Base-by-base conservation (phyloP, 2,888 invertebrate genomes). In the Hypselothyrea guttata region DNA sequence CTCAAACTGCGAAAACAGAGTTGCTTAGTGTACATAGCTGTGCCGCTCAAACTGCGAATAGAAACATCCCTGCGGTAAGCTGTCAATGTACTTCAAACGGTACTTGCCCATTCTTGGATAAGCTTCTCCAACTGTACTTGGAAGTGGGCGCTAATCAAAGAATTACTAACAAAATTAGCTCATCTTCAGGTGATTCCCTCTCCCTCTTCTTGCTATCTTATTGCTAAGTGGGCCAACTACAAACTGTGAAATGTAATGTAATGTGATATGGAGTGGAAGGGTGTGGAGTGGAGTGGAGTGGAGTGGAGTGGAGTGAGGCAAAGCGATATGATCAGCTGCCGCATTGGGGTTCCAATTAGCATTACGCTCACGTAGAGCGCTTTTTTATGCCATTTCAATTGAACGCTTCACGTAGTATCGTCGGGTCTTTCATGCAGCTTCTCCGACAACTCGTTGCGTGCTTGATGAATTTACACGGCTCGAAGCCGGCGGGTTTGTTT, bases 351-450 rank as follows among this genome's bases (percentile, higher is more conserved):
- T 67, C 42, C 69, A 69, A 56, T 72, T 69, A 46, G 37, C 47
- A 72, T 57, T 62, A 60, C 52, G 44, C 47, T 57, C 85, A 77
- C 77, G 77, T 77, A 84, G 59, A 55, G 40, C 12, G 49, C 47
- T 46, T 63, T 28, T 28, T 1, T 27, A 9, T 41, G 12, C 28
- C 27, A 40, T 41, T 65, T 57, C 70, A 54, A 54, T 51, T 75
- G 30, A 34, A 41, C 13, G 49, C 48, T 47, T 63, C 74, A 53
- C 49, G 55, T n/a, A n/a, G n/a, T n/a, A n/a, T n/a, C n/a, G n/a
- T n/a, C n/a, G n/a, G n/a, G n/a, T n/a, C 55, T 22, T 52, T 61
- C 30, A n/a, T 55, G 75, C 53, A 65, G 56, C 54, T 51, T 53
- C 55, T 34, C 2, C 28, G 1, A 12, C 42, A 30, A 41, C 30